These are phyloP conservation scores for Sicus ferrugineus DNA, from an alignment of 2,888 invertebrate genomes.

Conservation along the genomic window DNA sequence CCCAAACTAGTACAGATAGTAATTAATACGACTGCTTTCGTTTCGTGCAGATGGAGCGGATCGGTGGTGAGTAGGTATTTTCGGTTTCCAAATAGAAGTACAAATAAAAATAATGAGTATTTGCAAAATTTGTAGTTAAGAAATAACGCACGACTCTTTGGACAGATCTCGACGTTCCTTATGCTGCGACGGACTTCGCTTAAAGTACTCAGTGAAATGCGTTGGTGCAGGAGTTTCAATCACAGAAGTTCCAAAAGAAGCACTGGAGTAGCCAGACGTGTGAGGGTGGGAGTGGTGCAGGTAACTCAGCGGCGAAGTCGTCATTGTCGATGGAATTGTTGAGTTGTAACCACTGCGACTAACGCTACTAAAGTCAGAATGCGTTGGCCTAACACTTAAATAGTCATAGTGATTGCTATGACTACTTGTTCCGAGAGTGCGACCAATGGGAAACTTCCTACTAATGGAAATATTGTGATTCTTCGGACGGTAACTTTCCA, in stretches of 20 bases:
- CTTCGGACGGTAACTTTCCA: conserved; percentile 54
- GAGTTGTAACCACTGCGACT: conserved; percentile 39
- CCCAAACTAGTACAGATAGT: conserved; percentile 50
- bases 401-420: conserved; percentile 37
- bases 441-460: conserved; percentile 55
- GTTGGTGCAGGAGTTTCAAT: conserved; percentile 42
- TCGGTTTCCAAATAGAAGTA: conserved; percentile 31
- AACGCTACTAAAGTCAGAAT: conserved; percentile 38
- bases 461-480: conserved; percentile 42
- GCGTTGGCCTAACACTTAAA: conserved; percentile 34
- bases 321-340: conserved; percentile 31
- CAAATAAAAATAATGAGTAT: conserved; percentile 26
- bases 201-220: conserved; percentile 56
- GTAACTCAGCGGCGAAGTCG: conserved; percentile 20
- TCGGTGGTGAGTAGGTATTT: conserved; percentile 6
- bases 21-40: conserved; percentile 47
- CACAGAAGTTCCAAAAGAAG: conserved; percentile 12
- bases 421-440: conserved; percentile 43
- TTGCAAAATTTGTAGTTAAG: conserved; percentile 45
- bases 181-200: conserved; percentile 52
- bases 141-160: conserved; percentile 63
- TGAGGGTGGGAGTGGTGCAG: conserved; percentile 32
- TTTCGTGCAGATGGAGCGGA: conserved; percentile 13
- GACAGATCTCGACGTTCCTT: conserved; percentile 49
- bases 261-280: conserved; percentile 28